Base-by-base conservation (phyloP, 2,113 vertebrate species). In the Gopherus evgoodei region DNA sequence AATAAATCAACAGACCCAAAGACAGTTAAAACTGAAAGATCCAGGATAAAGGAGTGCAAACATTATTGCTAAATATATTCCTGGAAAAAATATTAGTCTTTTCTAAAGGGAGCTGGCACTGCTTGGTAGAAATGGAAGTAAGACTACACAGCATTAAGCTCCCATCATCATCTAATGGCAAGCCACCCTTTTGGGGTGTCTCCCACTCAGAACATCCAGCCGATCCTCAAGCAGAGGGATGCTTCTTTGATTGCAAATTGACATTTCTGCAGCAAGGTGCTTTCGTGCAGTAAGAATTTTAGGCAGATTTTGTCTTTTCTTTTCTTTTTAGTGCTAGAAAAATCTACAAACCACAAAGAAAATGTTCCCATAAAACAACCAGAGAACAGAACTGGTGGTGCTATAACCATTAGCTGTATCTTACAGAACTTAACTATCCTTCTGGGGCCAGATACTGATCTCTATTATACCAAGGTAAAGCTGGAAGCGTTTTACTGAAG, bases 401-500 rank as follows among this genome's bases (percentile, higher is more conserved):
- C 75, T 80, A 80, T 90, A 93, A 80, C 75, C 65, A 57, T 90
- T 87, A 88, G 16, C 90, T 95, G 14, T 29, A 2, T 82, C 82
- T 56, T 84, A 2, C 25, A 88, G 83, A n/a, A 86, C 84, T 3
- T 16, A n/a, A 50, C 76, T 79, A 31, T 50, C 88, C 93, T 94
- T 90, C 0, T 1, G 94, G 89, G 88, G 88, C 38, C 80, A 79
- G 87, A 89, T 53, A 89, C 72, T 25, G 52, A 92, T 94, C 91
- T 94, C 83, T 92, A 42, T 93, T 94, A 93, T 80, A 87, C 42
- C 42, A 27, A 78, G 11, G 42, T 16, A 47, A 78, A 90, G 10
- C 90, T 93, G 93, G 86, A 92, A 93, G 87, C 88, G 80, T 93
- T 95, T 89, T 76, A 88, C 92, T 88, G 85, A 91, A 80, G 80